phyloP scores from a whole-genome alignment of 2,888 invertebrate species.

The Poecilobothrus nobilitatus region DNA sequence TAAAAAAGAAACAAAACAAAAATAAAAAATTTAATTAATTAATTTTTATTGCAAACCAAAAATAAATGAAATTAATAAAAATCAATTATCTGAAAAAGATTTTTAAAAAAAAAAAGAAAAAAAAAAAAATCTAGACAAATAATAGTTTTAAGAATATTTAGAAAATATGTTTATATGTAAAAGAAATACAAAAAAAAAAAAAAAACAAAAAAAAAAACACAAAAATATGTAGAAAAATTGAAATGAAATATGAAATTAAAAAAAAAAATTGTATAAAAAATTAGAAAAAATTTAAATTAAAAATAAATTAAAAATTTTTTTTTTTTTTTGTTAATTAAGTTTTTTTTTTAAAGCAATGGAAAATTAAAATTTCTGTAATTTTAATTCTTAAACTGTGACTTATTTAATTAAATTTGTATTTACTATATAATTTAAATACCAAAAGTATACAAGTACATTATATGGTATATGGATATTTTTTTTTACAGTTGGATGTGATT shows the following conservation, averaged over 20 bases:
- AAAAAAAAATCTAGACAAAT: conserved; percentile 4
- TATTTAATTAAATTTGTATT: too few species aligned
- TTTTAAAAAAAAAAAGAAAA: neutral
- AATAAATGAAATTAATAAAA: neutral
- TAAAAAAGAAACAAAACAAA: neutral
- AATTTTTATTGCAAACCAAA: too few species aligned
- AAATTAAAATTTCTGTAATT: too few species aligned
- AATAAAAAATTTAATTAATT: neutral
- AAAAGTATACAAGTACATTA: too few species aligned
- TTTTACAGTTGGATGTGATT: too few species aligned
- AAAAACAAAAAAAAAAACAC: neutral
- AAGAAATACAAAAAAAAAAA: neutral
- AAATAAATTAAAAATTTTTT: neutral
- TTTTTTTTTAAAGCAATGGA: too few species aligned
- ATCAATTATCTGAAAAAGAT: neutral
- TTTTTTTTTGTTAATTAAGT: too few species aligned
- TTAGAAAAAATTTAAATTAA: neutral
- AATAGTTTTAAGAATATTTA: conserved; percentile 1
- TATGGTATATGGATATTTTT: too few species aligned
- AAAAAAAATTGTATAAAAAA: neutral
- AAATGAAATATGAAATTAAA: neutral
- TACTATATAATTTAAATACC: too few species aligned
- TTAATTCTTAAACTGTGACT: too few species aligned
- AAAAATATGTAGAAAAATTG: neutral
- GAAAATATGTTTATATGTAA: neutral